A percentile compares a stretch with the other conserved stretches of the same genome.
phyloP scores from a whole-genome alignment of 2,888 invertebrate genomes.

The Spilarctia lutea region DNA sequence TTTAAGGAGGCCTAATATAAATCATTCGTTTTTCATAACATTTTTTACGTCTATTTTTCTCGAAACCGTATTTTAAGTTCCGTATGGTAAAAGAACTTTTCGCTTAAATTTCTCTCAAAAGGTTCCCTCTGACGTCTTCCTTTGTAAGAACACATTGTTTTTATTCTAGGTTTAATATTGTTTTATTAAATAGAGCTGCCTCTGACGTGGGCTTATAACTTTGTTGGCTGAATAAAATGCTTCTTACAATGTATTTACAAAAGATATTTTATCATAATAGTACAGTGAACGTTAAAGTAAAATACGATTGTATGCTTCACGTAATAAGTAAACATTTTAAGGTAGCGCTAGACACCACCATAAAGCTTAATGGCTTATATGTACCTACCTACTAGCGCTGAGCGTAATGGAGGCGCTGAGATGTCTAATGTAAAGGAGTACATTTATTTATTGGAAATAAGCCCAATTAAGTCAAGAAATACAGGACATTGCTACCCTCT shows the following conservation, averaged over 20 bases:
- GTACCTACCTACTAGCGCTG: not conserved
- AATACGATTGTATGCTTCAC: not conserved
- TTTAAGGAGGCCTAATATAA: slow-evolving; percentile 58
- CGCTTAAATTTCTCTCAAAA: slow-evolving; percentile 23
- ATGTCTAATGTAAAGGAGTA: too few species aligned
- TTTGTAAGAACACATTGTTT: slow-evolving; percentile 37
- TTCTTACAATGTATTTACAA: slow-evolving; percentile 8
- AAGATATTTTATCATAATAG: not conserved
- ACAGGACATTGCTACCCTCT: too few species aligned
- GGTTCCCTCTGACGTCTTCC: slow-evolving; percentile 19
- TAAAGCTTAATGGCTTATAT: not conserved
- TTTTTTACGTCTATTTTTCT: slow-evolving; percentile 54
- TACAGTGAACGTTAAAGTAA: not conserved
- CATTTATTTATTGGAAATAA: too few species aligned
- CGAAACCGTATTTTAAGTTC: slow-evolving; percentile 51
- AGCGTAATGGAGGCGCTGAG: too few species aligned
- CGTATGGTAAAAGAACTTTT: slow-evolving; percentile 42
- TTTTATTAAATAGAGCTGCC: slow-evolving; percentile 26
- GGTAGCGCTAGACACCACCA: not conserved
- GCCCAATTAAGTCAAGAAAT: too few species aligned
- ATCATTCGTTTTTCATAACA: slow-evolving; percentile 62
- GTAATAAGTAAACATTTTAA: not conserved
- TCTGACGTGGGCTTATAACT: slow-evolving; percentile 10
- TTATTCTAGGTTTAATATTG: slow-evolving; percentile 27
- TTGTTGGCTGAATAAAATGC: slow-evolving; percentile 10